phyloP scores from a whole-genome alignment of 2,113 vertebrate species.

The Amazona guildingii region DNA sequence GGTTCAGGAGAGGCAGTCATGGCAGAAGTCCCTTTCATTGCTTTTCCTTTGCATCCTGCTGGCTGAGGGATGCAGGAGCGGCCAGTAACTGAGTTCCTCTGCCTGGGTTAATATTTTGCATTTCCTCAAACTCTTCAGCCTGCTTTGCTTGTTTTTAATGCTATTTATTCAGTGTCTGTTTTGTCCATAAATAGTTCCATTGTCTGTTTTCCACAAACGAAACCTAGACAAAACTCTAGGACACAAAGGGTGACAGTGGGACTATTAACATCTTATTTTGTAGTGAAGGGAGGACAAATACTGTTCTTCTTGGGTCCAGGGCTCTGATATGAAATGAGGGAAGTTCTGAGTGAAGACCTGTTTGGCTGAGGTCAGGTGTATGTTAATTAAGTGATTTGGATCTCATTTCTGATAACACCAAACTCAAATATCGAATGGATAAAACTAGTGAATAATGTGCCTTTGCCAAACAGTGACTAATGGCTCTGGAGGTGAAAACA shows the following conservation, averaged over 20 bases:
- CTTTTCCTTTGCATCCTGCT: neutral
- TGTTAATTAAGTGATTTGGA: neutral
- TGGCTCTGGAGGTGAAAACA: neutral
- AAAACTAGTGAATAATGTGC: neutral
- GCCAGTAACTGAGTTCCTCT: neutral
- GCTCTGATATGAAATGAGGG: neutral
- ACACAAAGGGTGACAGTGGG: neutral
- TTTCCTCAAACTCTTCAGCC: neutral
- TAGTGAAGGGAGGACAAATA: neutral
- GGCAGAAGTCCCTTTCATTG: neutral
- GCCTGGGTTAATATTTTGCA: neutral
- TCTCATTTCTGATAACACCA: neutral
- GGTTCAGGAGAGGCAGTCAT: neutral
- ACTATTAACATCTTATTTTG: neutral
- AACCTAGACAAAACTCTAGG: neutral
- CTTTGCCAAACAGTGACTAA: slow-evolving; percentile 8
- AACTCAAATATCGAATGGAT: slow-evolving; percentile 6
- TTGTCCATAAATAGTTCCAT: neutral
- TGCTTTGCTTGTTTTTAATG: neutral
- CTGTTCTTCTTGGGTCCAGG: neutral
- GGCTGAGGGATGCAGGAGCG: neutral
- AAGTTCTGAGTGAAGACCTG: neutral
- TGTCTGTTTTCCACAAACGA: neutral
- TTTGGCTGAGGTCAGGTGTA: neutral
- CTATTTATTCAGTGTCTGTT: neutral